Evolutionary conservation across 2,113 vertebrate genomes (phyloP).

Genomic region (Nestor notabilis): DNA sequence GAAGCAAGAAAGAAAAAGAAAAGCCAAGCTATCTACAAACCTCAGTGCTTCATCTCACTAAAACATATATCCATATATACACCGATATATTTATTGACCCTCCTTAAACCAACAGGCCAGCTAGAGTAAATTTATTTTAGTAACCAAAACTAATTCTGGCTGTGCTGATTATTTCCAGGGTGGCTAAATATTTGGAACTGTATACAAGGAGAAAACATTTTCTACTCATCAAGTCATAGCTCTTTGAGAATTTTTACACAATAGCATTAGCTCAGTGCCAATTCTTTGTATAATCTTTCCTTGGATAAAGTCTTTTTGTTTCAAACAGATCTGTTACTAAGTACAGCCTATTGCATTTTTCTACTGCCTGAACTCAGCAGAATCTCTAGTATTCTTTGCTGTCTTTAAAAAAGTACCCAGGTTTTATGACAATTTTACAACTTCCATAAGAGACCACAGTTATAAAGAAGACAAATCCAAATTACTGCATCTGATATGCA

Average conservation of each 20-base stretch:
- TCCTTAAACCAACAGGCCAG: neutral
- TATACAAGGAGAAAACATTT: slow-evolving; percentile 17
- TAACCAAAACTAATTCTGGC: neutral
- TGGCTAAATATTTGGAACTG: slow-evolving; percentile 5
- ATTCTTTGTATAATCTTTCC: neutral
- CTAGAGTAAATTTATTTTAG: neutral
- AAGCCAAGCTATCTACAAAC: neutral
- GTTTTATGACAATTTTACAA: neutral
- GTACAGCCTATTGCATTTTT: neutral
- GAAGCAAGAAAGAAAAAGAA: neutral
- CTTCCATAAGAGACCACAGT: neutral
- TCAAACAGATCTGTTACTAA: neutral
- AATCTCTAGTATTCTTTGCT: neutral
- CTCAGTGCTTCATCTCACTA: neutral
- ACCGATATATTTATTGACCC: neutral
- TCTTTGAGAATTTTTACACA: slow-evolving; percentile 3
- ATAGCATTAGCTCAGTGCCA: neutral
- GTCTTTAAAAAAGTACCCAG: neutral
- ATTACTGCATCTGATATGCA: slow-evolving; percentile 1
- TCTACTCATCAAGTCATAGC: slow-evolving; percentile 18
- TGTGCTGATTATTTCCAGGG: neutral
- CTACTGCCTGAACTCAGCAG: neutral
- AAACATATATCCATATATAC: neutral
- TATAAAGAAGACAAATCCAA: neutral
- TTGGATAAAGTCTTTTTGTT: neutral